Evolutionary conservation across 2,797 vertebrate species (phyloP), one percentile per base, ranked within the genome.

Genomic region (Semaprochilodus insignis): DNA sequence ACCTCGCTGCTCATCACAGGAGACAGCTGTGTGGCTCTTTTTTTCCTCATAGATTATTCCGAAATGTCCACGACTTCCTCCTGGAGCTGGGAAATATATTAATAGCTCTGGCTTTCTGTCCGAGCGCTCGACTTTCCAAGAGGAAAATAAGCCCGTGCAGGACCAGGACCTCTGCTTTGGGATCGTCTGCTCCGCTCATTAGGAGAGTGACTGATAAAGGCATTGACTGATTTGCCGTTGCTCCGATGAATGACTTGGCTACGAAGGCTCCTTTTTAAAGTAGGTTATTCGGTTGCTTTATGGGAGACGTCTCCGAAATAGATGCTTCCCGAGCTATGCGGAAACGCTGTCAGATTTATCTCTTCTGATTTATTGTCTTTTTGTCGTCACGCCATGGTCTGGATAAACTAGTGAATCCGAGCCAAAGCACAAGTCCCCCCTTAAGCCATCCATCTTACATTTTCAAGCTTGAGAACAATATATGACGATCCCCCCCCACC

Each of bases 11-110:
- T 82, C 77, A 83, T 85, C 80, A 48, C 71, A 54, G 48, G 63
- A 63, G 77, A 81, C 80, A 83, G 82, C 75, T 31, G 25, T 60
- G 52, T 67, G 27, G 16, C 74, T 80, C 70, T 62, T 85, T 86
- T 48, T 73, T 60, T 75, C 81, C 74, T 62, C 51, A 78, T 62
- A 82, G 86, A 83, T 81, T 85, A 77, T 80, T 86, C 66, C 73
- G 60, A 82, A 88, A 87, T 79, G 60, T 77, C 73, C 83, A 71
- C 67, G 25, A 86, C 87, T 88, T 88, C 86, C 85, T 88, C 72
- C 71, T 71, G 52, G 77, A 86, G 71, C 89, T 88, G 87, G 89
- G 85, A 88, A 90, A 88, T 75, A 52, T 88, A 90, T 88, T 87
- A 90, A 87, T 87, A 87, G 87, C 77, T 69, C 70, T 67, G 72